Percentiles rank a stretch among this genome's conserved stretches.
phyloP scores from a whole-genome alignment of 2,113 vertebrate genomes.

The Otis tarda region DNA sequence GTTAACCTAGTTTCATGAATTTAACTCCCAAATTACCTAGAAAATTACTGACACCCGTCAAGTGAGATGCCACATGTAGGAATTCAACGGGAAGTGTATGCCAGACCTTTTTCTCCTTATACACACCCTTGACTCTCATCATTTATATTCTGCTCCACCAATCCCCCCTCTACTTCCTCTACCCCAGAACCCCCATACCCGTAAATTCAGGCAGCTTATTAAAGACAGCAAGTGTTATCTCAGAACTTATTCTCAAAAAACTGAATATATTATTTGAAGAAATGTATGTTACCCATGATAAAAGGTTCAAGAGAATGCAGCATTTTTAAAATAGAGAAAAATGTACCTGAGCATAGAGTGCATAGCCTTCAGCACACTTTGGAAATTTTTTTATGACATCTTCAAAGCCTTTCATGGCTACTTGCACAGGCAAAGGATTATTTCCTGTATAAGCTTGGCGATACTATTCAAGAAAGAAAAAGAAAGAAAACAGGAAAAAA shows the following conservation, averaged over 20 bases:
- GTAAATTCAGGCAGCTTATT: neutral
- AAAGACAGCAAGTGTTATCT: neutral
- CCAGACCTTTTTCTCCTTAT: neutral
- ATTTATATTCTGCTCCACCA: neutral
- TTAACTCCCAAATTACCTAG: neutral
- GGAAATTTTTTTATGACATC: constrained; percentile 94
- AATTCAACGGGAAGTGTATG: neutral
- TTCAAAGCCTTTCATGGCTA: constrained; percentile 96
- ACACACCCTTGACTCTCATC: neutral
- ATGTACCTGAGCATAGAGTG: constrained; percentile 95
- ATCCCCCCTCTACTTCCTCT: neutral
- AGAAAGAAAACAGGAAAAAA: neutral
- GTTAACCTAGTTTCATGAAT: neutral
- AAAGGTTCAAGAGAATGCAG: neutral
- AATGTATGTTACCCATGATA: neutral
- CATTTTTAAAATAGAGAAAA: neutral
- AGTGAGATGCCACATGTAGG: neutral
- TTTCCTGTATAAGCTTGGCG: constrained; percentile 98
- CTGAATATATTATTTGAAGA: neutral
- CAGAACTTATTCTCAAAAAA: neutral
- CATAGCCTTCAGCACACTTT: constrained; percentile 96
- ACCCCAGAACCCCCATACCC: neutral
- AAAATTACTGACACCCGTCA: neutral
- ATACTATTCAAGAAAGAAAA: constrained; percentile 78
- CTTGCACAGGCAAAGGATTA: constrained; percentile 91